Conservation (phyloP, 2,113 vertebrate genomes). For the Epinephelus lanceolatus region DNA sequence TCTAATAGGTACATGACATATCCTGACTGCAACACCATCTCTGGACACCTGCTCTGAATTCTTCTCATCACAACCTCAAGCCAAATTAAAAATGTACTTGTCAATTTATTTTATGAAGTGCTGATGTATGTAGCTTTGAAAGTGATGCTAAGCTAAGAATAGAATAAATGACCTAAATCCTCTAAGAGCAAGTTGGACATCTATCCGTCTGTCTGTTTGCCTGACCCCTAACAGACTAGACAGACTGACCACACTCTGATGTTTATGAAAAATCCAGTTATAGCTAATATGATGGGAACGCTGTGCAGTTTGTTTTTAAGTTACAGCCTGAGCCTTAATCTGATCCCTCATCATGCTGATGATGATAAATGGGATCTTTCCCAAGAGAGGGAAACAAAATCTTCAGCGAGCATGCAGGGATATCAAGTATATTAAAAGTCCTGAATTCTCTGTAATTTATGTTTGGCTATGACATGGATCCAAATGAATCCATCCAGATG, state of each 20-base stretch:
- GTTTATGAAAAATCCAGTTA: not conserved
- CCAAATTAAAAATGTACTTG: conserved; percentile 27
- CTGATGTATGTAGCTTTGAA: conserved; percentile 39
- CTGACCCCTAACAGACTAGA: not conserved
- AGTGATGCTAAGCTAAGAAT: conserved; percentile 46
- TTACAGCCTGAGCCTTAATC: not conserved
- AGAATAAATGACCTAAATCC: conserved; percentile 9
- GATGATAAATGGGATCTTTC: conserved; percentile 7
- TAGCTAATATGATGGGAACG: too few species aligned
- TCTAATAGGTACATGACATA: not conserved
- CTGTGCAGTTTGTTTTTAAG: not conserved
- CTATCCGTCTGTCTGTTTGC: not conserved
- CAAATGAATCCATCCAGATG: conserved; percentile 18
- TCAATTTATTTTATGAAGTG: conserved; percentile 47
- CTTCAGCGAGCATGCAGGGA: not conserved
- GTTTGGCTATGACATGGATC: not conserved
- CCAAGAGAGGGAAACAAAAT: not conserved
- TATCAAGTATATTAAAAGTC: not conserved
- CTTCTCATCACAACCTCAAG: not conserved
- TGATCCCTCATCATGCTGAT: not conserved
- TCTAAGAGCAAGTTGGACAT: not conserved
- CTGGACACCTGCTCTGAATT: not conserved
- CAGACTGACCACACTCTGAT: not conserved
- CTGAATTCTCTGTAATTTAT: not conserved
- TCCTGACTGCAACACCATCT: not conserved